Percentiles rank a stretch among this genome's conserved stretches.
Evolutionary conservation across 2,113 vertebrate genomes (phyloP).

Genomic region (Notothenia rossii): DNA sequence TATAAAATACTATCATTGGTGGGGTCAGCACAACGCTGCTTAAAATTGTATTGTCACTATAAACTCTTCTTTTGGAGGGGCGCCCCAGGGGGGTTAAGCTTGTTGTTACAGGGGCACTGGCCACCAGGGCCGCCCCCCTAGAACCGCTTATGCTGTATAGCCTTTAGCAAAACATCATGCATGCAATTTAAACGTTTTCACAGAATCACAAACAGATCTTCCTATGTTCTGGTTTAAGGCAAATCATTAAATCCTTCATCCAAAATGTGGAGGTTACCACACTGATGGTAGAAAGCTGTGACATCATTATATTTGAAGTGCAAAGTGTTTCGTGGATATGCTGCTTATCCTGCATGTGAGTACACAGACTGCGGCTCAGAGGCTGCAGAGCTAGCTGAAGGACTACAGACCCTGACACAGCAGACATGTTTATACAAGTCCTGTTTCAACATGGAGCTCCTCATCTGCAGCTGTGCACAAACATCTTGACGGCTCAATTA

Average conservation of each 20-base stretch:
- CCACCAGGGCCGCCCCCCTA: no score
- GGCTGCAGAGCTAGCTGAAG: conserved; percentile 28
- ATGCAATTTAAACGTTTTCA: neutral
- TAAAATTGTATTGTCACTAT: no score
- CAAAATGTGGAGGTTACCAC: no score
- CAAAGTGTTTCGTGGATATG: conserved; percentile 9
- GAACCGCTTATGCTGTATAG: no score
- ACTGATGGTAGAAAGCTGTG: no score
- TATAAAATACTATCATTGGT: no score
- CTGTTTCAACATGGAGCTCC: neutral
- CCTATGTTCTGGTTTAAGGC: neutral
- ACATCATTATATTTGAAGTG: conserved; percentile 2
- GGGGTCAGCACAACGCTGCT: no score
- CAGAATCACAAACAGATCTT: no score
- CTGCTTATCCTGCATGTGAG: neutral
- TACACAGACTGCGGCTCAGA: conserved; percentile 15
- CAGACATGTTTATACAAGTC: neutral
- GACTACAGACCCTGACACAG: conserved; percentile 15
- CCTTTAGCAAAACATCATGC: no score
- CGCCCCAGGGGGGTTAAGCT: no score
- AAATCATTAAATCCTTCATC: neutral
- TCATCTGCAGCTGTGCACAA: neutral
- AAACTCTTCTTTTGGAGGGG: no score
- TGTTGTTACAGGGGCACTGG: no score
- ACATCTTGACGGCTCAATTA: neutral